Evolutionary conservation across 2,797 vertebrate species (phyloP).

Genomic region (Onychomys leucogaster): DNA sequence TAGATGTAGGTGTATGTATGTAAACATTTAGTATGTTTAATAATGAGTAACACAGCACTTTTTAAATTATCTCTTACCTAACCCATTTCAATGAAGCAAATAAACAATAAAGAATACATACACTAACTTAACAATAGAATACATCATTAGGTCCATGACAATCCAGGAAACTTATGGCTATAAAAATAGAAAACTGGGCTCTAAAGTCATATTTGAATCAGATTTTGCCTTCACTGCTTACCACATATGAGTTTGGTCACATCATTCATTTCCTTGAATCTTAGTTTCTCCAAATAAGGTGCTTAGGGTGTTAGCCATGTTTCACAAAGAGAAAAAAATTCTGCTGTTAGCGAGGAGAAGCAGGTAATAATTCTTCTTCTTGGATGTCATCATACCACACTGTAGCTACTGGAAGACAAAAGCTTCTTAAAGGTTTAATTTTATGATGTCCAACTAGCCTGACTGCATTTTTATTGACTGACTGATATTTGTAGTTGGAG

Average conservation of each 20-base stretch:
- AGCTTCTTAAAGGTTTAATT: neutral
- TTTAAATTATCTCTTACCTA: slow-evolving; percentile 24
- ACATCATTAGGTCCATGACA: neutral
- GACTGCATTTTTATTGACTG: slow-evolving; percentile 16
- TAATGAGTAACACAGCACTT: neutral
- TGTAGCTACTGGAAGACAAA: slow-evolving; percentile 15
- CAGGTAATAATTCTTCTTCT: neutral
- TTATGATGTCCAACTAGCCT: neutral
- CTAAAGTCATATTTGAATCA: slow-evolving; percentile 10
- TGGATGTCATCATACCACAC: neutral
- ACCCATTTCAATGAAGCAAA: neutral
- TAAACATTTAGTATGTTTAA: neutral
- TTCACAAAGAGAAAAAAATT: slow-evolving; percentile 24
- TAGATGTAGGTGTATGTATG: neutral
- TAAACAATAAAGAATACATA: neutral
- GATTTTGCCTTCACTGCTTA: neutral
- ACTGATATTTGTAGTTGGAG: slow-evolving; percentile 24
- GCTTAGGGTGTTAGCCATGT: neutral
- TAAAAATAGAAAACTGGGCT: neutral
- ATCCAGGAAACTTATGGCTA: neutral
- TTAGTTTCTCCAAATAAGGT: slow-evolving; percentile 30
- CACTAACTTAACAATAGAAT: slow-evolving; percentile 17
- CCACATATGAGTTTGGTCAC: neutral
- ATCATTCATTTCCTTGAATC: slow-evolving; percentile 46
- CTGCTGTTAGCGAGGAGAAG: slow-evolving; percentile 36